A percentile compares a stretch with the other conserved stretches of the same genome.
Evolutionary conservation across 2,113 vertebrate genomes (phyloP).

Genomic region (Dasyprocta punctata): DNA sequence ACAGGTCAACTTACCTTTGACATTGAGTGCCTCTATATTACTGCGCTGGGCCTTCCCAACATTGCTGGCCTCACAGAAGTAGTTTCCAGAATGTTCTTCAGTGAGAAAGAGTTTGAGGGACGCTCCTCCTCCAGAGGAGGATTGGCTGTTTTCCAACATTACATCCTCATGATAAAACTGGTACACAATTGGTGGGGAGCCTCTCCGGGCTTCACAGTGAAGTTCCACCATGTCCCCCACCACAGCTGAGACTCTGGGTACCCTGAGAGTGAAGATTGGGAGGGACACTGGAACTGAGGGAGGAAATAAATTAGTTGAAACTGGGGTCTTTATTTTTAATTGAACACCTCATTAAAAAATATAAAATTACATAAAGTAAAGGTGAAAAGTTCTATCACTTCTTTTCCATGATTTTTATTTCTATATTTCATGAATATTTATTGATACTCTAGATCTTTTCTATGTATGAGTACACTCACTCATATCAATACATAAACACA

Average conservation of each 20-base stretch:
- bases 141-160: background rate
- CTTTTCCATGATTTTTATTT: background rate
- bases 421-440: background rate
- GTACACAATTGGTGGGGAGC: constrained; percentile 26
- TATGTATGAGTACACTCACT: background rate
- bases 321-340: background rate
- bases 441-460: background rate
- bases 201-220: background rate
- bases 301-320: background rate
- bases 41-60: background rate
- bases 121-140: background rate
- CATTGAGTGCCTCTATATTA: background rate
- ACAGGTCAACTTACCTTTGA: constrained; percentile 2
- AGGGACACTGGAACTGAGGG: constrained; percentile 42
- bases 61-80: constrained; percentile 50
- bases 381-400: background rate
- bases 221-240: background rate
- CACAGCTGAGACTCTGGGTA: background rate
- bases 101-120: constrained; percentile 14
- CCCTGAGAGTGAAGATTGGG: background rate
- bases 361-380: background rate
- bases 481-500: background rate
- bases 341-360: background rate
- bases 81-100: constrained; percentile 58
- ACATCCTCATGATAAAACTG: constrained; percentile 4